These are phyloP conservation scores for Notiomystis cincta DNA, from an alignment of 2,113 vertebrate species.

Conservation along the genomic window DNA sequence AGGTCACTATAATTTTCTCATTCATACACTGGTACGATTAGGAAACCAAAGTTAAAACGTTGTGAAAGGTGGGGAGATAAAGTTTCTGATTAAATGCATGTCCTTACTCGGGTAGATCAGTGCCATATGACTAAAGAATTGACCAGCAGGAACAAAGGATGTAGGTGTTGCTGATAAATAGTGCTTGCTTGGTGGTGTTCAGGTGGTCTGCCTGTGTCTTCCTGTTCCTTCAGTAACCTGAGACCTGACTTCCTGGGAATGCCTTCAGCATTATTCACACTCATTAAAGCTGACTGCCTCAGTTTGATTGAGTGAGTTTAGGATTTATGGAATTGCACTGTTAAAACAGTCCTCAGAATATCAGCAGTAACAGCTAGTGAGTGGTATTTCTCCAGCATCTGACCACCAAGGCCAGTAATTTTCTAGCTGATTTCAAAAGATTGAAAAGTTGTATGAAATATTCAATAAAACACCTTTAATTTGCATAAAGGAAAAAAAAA, in stretches of 20 bases:
- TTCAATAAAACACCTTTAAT: not conserved
- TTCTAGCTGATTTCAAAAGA: not conserved
- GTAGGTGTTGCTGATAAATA: conserved; percentile 63
- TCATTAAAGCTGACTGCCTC: conserved; percentile 44
- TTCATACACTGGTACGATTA: not conserved
- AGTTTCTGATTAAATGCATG: conserved; percentile 50
- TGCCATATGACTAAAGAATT: conserved; percentile 43
- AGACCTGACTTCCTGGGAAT: conserved; percentile 76
- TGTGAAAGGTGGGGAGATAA: conserved; percentile 30
- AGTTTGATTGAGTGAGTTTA: conserved; percentile 25
- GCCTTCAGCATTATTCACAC: conserved; percentile 68
- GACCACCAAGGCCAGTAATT: not conserved
- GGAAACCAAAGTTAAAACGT: conserved; percentile 36
- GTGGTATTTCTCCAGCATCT: not conserved
- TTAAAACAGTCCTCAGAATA: not conserved
- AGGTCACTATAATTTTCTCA: conserved; percentile 61
- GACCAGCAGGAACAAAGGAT: conserved; percentile 24
- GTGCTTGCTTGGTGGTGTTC: conserved; percentile 24
- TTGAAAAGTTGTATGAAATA: not conserved
- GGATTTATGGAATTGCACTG: conserved; percentile 20
- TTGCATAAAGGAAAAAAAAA: not conserved
- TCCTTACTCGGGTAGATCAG: conserved; percentile 31
- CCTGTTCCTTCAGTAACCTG: conserved; percentile 74
- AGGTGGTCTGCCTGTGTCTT: conserved; percentile 71
- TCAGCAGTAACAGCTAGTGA: not conserved